phyloP scores from a whole-genome alignment of 2,888 invertebrate genomes.

The Lobophora halterata region DNA sequence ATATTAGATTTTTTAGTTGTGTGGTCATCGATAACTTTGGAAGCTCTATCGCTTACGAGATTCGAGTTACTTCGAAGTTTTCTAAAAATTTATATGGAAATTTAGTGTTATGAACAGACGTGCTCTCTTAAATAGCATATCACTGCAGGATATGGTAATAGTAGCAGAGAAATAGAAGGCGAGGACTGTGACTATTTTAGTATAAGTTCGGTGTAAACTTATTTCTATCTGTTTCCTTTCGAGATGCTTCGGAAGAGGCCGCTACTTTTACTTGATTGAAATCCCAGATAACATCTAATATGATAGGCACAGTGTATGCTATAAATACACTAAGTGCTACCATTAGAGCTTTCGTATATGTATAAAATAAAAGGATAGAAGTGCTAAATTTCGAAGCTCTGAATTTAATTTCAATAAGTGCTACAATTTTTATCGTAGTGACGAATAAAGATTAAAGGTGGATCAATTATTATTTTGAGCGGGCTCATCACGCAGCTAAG shows the following conservation, averaged over 20 bases:
- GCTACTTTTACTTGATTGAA: conserved; percentile 44
- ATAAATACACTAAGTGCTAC: conserved; percentile 27
- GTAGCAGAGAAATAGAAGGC: conserved; percentile 68
- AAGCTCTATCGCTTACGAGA: conserved; percentile 11
- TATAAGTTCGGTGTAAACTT: conserved; percentile 70
- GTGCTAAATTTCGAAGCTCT: conserved; percentile 5
- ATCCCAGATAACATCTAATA: conserved; percentile 38
- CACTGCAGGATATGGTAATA: conserved; percentile 75
- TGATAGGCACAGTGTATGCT: conserved; percentile 33
- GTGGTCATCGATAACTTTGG: conserved; percentile 18
- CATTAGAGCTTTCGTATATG: conserved; percentile 7
- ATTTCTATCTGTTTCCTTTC: conserved; percentile 75
- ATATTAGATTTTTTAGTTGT: conserved; percentile 13
- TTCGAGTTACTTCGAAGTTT: conserved; percentile 24
- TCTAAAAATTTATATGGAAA: conserved; percentile 29
- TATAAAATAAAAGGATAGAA: conserved; percentile 1
- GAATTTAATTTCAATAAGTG: conserved; percentile 6
- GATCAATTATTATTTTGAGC: conserved; percentile 61
- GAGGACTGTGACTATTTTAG: conserved; percentile 72
- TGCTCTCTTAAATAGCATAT: conserved; percentile 53
- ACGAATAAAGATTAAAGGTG: conserved; percentile 47
- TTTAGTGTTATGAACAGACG: conserved; percentile 48
- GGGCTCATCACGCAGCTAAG: conserved; percentile 47
- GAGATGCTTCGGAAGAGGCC: conserved; percentile 48
- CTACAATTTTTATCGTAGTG: conserved; percentile 13